Percentiles rank a stretch among this genome's conserved stretches.
Evolutionary conservation across 2,797 vertebrate genomes (phyloP).

Genomic region (Lagodon rhomboides): DNA sequence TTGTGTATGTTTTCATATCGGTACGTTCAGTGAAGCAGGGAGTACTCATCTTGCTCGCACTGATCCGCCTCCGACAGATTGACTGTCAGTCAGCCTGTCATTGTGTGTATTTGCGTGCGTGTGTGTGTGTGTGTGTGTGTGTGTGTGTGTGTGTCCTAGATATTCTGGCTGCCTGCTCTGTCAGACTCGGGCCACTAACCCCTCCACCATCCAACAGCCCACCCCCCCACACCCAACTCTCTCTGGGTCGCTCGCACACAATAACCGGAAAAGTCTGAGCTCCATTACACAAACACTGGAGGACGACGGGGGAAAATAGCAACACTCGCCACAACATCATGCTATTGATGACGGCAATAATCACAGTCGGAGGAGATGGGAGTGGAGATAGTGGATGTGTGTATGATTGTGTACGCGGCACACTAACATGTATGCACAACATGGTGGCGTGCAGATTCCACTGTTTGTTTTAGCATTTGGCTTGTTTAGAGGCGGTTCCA

Average conservation of each 20-base stretch:
- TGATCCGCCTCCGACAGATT: slow-evolving; percentile 59
- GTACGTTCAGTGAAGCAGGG: slow-evolving; percentile 15
- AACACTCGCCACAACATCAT: slow-evolving; percentile 74
- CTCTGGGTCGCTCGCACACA: slow-evolving; percentile 72
- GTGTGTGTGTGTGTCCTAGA: slow-evolving; percentile 47
- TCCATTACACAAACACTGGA: slow-evolving; percentile 79
- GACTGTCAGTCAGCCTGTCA: slow-evolving; percentile 49
- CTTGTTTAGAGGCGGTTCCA: slow-evolving; percentile 11
- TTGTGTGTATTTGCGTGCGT: slow-evolving; percentile 25
- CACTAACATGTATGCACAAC: slow-evolving; percentile 15
- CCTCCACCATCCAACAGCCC: slow-evolving; percentile 1
- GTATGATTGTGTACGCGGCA: slow-evolving; percentile 1
- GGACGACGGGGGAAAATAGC: slow-evolving; percentile 74
- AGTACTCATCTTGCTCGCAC: slow-evolving; percentile 30
- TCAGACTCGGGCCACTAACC: slow-evolving; percentile 59
- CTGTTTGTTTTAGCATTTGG: slow-evolving; percentile 25
- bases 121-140: slow-evolving; percentile 32
- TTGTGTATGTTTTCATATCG: slow-evolving; percentile 24
- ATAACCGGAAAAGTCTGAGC: slow-evolving; percentile 87
- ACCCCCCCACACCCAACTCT: neutral
- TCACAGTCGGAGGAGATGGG: slow-evolving; percentile 52
- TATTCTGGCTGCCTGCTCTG: slow-evolving; percentile 61
- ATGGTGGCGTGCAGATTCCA: slow-evolving; percentile 12
- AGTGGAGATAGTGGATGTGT: slow-evolving; percentile 32
- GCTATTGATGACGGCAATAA: slow-evolving; percentile 69